Evolutionary conservation across 2,113 vertebrate species (phyloP).

Genomic region (Hassar affinis): DNA sequence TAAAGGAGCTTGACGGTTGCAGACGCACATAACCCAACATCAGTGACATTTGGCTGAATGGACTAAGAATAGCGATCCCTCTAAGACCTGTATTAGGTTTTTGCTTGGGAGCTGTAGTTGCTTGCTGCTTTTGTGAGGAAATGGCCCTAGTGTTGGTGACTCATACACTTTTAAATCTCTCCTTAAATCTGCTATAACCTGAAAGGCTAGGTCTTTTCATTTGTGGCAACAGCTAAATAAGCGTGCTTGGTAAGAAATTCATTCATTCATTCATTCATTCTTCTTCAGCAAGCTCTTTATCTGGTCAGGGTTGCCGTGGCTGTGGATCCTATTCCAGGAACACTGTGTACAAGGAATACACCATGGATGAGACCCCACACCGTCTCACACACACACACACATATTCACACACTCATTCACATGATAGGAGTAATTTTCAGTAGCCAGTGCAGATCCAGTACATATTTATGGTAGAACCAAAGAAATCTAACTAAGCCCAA

Average conservation of each 20-base stretch:
- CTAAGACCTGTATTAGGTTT: slow-evolving; percentile 21
- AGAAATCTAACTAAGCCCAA: not conserved
- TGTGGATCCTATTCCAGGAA: not conserved
- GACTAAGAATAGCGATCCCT: slow-evolving; percentile 46
- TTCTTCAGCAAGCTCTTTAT: no score
- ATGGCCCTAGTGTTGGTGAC: slow-evolving; percentile 6
- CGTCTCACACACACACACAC: no score
- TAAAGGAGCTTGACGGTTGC: slow-evolving; percentile 16
- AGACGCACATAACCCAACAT: slow-evolving; percentile 42
- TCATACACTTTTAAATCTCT: not conserved
- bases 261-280: no score
- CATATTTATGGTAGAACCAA: not conserved
- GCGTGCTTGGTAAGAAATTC: no score
- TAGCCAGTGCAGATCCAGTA: not conserved
- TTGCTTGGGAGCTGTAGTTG: slow-evolving; percentile 1
- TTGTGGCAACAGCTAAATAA: not conserved
- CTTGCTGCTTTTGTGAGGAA: slow-evolving; percentile 23
- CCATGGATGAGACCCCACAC: no score
- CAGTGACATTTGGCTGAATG: slow-evolving; percentile 53
- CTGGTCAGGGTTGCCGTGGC: not conserved
- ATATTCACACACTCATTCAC: not conserved
- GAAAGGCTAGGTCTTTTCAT: slow-evolving; percentile 9
- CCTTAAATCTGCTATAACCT: not conserved
- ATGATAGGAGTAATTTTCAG: no score
- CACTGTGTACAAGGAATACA: not conserved